Conservation (phyloP, 2,113 vertebrate species). For the Callithrix jacchus region DNA sequence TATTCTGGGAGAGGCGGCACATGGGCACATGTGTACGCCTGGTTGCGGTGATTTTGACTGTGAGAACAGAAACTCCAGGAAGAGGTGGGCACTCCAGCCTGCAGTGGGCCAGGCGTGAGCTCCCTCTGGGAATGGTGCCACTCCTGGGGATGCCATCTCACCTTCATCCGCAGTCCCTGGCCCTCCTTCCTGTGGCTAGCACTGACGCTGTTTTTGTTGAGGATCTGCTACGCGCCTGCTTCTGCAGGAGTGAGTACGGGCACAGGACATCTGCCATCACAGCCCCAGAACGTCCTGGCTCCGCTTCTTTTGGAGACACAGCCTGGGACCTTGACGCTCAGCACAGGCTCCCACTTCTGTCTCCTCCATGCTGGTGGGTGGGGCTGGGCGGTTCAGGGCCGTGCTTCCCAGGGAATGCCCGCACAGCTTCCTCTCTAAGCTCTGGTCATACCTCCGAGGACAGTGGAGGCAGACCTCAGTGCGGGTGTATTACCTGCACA, state of each 20-base stretch:
- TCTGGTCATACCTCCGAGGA: background rate
- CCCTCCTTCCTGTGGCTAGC: background rate
- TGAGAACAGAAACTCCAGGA: background rate
- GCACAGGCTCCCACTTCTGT: background rate
- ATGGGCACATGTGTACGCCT: background rate
- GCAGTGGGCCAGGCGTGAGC: background rate
- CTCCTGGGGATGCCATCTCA: too few species aligned
- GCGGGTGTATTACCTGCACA: background rate
- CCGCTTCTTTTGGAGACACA: background rate
- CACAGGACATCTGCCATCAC: background rate
- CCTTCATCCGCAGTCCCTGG: too few species aligned
- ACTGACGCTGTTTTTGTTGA: background rate
- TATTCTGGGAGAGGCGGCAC: background rate
- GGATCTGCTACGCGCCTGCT: rapidly evolving
- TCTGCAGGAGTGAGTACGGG: background rate
- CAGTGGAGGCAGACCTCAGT: background rate
- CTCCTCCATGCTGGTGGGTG: background rate
- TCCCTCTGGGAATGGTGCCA: background rate
- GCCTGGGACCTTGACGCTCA: background rate
- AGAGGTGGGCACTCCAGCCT: background rate
- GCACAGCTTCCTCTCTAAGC: background rate
- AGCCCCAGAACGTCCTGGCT: background rate
- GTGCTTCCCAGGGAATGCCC: background rate
- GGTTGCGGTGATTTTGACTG: background rate
- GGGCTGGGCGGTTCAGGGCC: background rate